A percentile compares a stretch with the other conserved stretches of the same genome.
These are phyloP conservation scores for Anoplolepis gracilipes DNA, from an alignment of 1,140 invertebrate genomes.

Conservation along the genomic window DNA sequence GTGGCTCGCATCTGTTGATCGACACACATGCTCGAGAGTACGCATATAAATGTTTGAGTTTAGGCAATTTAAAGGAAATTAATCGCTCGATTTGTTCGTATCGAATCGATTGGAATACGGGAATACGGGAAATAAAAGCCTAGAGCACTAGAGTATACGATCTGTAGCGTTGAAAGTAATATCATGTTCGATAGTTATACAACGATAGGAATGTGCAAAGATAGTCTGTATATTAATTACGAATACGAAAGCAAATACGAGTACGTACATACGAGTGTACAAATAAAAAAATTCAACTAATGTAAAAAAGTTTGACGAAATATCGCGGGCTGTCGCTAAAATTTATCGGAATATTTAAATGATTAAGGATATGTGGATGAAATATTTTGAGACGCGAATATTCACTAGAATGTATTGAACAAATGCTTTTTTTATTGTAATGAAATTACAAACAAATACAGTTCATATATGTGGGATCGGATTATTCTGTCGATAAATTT, in stretches of 20 bases:
- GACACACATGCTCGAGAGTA: neutral
- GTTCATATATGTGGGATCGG: neutral
- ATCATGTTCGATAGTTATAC: neutral
- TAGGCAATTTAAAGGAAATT: too few relatives aligned
- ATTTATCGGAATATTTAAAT: neutral
- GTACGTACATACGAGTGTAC: too few relatives aligned
- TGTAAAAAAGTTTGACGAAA: neutral
- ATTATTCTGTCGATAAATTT: neutral
- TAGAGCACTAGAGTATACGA: neutral
- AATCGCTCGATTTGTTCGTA: too few relatives aligned
- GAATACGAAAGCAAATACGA: neutral
- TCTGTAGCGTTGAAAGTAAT: neutral
- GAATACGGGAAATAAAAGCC: too few relatives aligned
- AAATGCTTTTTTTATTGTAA: neutral
- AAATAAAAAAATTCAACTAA: neutral
- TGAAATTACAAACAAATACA: neutral
- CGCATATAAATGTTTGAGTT: too few relatives aligned
- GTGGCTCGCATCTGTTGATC: slow-evolving; percentile 41
- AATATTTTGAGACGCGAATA: neutral
- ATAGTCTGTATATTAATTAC: neutral
- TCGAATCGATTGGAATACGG: too few relatives aligned
- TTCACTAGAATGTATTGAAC: neutral
- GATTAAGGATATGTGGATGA: neutral
- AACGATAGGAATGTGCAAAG: neutral
- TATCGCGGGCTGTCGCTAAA: neutral